Evolutionary conservation across 2,888 invertebrate genomes (phyloP).

Genomic region (Cheilosia impressa): DNA sequence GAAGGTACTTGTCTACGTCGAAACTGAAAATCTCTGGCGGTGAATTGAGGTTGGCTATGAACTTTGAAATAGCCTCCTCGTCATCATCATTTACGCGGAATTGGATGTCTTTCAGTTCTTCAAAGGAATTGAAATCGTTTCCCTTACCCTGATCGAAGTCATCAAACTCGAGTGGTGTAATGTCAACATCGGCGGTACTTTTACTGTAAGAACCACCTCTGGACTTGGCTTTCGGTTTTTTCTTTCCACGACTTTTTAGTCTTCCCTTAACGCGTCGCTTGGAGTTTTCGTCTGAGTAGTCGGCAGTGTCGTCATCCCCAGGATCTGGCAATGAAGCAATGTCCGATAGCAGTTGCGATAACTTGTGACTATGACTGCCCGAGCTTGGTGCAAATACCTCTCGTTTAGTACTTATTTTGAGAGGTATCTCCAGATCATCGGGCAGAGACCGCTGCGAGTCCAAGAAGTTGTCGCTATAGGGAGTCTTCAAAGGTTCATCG

Average conservation of each 20-base stretch:
- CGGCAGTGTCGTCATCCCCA: slow-evolving; percentile 20
- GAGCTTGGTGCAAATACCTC: slow-evolving; percentile 45
- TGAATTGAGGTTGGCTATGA: slow-evolving; percentile 75
- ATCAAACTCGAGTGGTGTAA: neutral
- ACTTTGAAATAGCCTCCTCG: slow-evolving; percentile 75
- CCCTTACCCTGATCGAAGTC: neutral
- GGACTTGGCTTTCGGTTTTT: slow-evolving; percentile 37
- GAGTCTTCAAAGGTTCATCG: slow-evolving; percentile 29
- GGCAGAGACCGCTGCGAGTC: slow-evolving; percentile 40
- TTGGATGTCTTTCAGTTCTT: slow-evolving; percentile 73
- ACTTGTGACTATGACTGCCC: slow-evolving; percentile 16
- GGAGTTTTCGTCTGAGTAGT: neutral
- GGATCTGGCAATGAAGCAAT: slow-evolving; percentile 37
- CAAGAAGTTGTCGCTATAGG: slow-evolving; percentile 47
- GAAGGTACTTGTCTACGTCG: slow-evolving; percentile 76
- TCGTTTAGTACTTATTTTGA: slow-evolving; percentile 52
- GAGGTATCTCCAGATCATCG: slow-evolving; percentile 10
- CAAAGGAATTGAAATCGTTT: slow-evolving; percentile 48
- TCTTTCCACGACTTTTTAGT: slow-evolving; percentile 15
- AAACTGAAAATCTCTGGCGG: slow-evolving; percentile 77
- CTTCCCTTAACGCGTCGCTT: slow-evolving; percentile 39
- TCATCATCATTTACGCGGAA: slow-evolving; percentile 73
- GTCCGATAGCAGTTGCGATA: slow-evolving; percentile 27
- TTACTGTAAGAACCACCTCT: neutral
- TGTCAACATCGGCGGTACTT: neutral